A percentile compares a stretch with the other conserved stretches of the same genome.
Evolutionary conservation across 2,113 vertebrate genomes (phyloP).

Genomic region (Chascanopsetta lugubris): DNA sequence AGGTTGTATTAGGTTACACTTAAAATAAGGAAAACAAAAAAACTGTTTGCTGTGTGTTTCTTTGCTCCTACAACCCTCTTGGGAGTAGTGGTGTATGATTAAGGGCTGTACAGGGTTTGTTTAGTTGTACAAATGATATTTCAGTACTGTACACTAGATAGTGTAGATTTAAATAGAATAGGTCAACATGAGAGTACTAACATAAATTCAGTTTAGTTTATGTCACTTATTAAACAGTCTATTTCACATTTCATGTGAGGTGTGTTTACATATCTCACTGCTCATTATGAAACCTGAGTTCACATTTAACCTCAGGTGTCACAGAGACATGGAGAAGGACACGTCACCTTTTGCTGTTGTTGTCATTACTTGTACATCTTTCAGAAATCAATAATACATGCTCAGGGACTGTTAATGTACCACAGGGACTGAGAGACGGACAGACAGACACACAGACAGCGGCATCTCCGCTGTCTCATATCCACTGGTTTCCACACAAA

Average conservation of each 20-base stretch:
- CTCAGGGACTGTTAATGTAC: slow-evolving; percentile 76
- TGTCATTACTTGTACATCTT: slow-evolving; percentile 17
- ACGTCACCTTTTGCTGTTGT: slow-evolving; percentile 29
- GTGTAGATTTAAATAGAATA: too few species aligned
- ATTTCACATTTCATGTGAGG: not conserved
- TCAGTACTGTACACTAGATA: too few species aligned
- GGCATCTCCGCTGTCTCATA: slow-evolving; percentile 58
- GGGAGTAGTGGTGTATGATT: too few species aligned
- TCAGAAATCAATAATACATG: slow-evolving; percentile 78
- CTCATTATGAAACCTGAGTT: not conserved
- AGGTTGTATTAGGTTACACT: too few species aligned
- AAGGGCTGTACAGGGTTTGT: too few species aligned
- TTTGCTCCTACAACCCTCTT: too few species aligned
- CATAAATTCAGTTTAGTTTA: too few species aligned
- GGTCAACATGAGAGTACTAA: too few species aligned
- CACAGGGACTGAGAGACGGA: slow-evolving; percentile 67
- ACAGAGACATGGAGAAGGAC: not conserved
- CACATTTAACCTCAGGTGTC: not conserved
- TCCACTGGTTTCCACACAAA: slow-evolving; percentile 56
- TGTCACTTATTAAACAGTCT: too few species aligned
- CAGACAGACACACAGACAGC: slow-evolving; percentile 64
- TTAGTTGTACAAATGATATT: too few species aligned
- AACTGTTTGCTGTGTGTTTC: too few species aligned
- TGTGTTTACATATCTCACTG: not conserved
- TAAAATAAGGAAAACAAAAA: too few species aligned